phyloP scores from a whole-genome alignment of 2,888 invertebrate genomes.

The Nemotelus pantherinus region DNA sequence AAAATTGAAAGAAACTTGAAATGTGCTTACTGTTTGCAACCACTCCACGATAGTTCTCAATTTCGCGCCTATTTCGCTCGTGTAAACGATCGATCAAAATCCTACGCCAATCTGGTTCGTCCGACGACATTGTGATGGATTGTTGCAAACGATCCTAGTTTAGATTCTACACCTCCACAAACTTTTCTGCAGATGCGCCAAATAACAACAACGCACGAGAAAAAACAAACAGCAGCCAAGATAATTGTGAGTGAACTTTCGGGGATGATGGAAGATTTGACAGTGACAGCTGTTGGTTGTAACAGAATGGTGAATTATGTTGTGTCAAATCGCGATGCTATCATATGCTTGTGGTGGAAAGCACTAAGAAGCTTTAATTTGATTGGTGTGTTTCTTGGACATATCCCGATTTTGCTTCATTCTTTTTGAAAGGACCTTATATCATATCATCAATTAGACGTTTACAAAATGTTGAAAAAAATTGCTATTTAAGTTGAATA shows the following conservation, averaged over 20 bases:
- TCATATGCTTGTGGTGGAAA: too few species aligned
- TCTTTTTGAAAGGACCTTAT: too few species aligned
- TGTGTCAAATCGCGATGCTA: background rate
- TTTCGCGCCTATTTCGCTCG: constrained; percentile 79
- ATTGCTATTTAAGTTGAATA: too few species aligned
- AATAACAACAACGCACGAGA: constrained; percentile 19
- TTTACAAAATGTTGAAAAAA: too few species aligned
- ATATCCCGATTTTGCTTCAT: too few species aligned
- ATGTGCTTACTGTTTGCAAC: constrained; percentile 80
- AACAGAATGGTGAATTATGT: constrained; percentile 2
- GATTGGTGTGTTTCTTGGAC: too few species aligned
- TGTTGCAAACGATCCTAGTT: background rate
- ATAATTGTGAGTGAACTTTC: background rate
- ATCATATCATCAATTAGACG: too few species aligned
- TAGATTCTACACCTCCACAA: background rate
- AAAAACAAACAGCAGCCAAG: constrained; percentile 31
- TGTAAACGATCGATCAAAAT: constrained; percentile 76
- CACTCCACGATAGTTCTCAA: constrained; percentile 80
- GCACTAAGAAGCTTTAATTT: too few species aligned
- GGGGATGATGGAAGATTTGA: background rate
- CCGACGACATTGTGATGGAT: constrained; percentile 57
- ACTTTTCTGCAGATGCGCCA: constrained; percentile 12
- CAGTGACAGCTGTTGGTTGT: constrained; percentile 4
- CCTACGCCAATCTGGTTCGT: constrained; percentile 73
- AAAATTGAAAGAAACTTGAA: background rate